phyloP scores from a whole-genome alignment of 2,797 vertebrate species.

The Halcyon badia region DNA sequence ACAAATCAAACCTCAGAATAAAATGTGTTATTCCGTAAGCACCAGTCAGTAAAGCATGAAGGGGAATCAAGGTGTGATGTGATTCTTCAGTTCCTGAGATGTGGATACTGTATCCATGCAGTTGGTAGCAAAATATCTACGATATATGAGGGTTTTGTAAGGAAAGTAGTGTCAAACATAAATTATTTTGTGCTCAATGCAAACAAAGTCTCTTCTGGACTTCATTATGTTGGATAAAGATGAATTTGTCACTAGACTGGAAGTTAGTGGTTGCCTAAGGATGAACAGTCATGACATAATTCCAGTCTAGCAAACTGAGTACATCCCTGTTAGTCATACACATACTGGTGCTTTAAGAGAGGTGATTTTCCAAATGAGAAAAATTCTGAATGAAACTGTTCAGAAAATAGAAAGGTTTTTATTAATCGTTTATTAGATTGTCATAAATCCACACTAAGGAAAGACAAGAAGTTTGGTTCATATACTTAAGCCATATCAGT shows the following conservation, averaged over 20 bases:
- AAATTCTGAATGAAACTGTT: conserved; percentile 16
- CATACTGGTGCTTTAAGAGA: background rate
- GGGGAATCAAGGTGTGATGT: fast-evolving
- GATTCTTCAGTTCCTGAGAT: background rate
- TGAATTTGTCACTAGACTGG: background rate
- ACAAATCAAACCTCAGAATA: background rate
- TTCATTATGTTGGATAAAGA: conserved; percentile 11
- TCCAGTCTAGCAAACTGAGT: background rate
- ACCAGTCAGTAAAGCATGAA: background rate
- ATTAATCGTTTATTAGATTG: background rate
- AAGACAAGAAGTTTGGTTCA: background rate
- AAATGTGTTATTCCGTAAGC: background rate
- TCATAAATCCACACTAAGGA: background rate
- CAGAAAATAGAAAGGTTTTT: background rate
- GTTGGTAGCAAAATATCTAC: background rate
- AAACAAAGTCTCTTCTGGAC: background rate
- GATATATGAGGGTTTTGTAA: background rate
- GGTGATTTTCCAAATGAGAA: background rate
- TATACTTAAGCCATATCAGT: background rate
- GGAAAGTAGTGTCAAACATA: background rate
- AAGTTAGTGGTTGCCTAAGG: background rate
- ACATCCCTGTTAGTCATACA: background rate
- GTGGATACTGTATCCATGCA: background rate
- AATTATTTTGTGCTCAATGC: background rate
- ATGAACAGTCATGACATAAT: background rate